Conservation (phyloP, 2,797 vertebrate genomes). For the Helarctos malayanus region DNA sequence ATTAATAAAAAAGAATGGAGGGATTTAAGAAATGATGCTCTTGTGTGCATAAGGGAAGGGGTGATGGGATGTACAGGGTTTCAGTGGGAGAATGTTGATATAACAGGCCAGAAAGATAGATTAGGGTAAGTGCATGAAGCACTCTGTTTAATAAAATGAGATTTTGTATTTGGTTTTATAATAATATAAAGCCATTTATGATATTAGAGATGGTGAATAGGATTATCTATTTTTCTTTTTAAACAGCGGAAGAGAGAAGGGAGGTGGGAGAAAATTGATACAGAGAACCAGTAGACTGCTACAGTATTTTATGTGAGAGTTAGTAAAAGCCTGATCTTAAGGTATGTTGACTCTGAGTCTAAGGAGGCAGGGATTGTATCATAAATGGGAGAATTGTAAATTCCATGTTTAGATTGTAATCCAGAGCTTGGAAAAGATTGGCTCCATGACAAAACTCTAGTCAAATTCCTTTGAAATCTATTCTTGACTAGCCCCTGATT, state of each 20-base stretch:
- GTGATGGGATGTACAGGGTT: not conserved
- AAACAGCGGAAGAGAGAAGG: not conserved
- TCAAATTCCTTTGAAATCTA: not conserved
- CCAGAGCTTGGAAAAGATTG: not conserved
- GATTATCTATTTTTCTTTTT: not conserved
- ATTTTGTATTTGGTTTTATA: not conserved
- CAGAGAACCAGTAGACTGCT: not conserved
- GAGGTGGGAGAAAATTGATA: not conserved
- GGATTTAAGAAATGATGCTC: slow-evolving; percentile 71
- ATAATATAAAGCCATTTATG: not conserved
- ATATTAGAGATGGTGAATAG: not conserved
- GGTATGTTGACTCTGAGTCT: not conserved
- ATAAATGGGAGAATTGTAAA: not conserved
- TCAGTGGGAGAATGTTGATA: not conserved
- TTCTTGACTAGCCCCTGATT: not conserved
- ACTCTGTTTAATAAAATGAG: not conserved
- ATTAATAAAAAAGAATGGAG: not conserved
- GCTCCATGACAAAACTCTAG: not conserved
- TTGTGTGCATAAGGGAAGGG: slow-evolving; percentile 92
- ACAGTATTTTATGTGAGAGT: not conserved
- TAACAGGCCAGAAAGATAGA: not conserved
- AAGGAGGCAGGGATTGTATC: not conserved
- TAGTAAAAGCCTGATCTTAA: not conserved
- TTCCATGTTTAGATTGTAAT: not conserved
- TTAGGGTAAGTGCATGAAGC: not conserved